Evolutionary conservation across 2,113 vertebrate species (phyloP).

Genomic region (Phoxinus phoxinus): DNA sequence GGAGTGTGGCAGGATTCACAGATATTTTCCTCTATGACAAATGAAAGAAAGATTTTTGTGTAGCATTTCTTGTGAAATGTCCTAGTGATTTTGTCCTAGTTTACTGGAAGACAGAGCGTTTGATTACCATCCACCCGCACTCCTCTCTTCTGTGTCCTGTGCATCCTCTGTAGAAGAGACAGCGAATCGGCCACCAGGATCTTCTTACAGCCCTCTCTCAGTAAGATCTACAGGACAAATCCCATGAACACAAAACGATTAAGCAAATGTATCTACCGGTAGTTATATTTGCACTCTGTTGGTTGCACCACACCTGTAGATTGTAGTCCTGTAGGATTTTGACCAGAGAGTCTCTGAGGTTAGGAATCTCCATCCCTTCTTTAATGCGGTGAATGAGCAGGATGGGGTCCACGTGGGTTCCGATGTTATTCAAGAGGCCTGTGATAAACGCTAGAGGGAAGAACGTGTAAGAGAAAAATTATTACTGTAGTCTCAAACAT

Average conservation of each 20-base stretch:
- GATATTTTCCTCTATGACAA: slow-evolving; percentile 89
- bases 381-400: slow-evolving; percentile 96
- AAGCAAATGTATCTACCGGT: background rate
- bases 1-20: slow-evolving; percentile 92
- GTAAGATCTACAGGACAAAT: slow-evolving; percentile 82
- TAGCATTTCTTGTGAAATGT: background rate
- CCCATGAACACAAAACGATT: background rate
- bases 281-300: background rate
- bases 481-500: background rate
- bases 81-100: background rate
- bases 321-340: slow-evolving; percentile 99
- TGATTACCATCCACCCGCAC: slow-evolving; percentile 87
- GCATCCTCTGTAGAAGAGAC: slow-evolving; percentile 95
- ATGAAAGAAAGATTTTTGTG: slow-evolving; percentile 36
- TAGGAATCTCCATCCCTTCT: slow-evolving; percentile 99
- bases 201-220: slow-evolving; percentile 98
- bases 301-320: slow-evolving; percentile 81
- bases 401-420: slow-evolving; percentile 96
- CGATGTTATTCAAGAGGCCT: slow-evolving; percentile 96
- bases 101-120: no score
- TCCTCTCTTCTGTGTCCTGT: slow-evolving; percentile 92
- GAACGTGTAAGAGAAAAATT: background rate
- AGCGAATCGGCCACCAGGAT: slow-evolving; percentile 95
- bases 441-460: slow-evolving; percentile 90
- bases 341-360: slow-evolving; percentile 94